A percentile compares a stretch with the other conserved stretches of the same genome.
Conservation (phyloP, 2,888 invertebrate genomes). For the Horisme vitalbata region DNA sequence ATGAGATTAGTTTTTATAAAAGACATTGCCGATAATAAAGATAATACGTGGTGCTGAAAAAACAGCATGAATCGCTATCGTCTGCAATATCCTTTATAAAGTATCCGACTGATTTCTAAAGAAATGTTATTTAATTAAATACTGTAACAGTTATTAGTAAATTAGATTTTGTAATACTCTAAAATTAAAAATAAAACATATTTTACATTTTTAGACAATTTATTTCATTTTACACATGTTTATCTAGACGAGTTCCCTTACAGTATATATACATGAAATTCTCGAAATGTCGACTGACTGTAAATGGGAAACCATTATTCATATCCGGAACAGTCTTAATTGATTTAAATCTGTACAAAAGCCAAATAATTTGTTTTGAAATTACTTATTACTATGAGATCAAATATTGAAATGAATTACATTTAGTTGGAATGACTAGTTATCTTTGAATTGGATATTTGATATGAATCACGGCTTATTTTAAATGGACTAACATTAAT, state of each 20-base stretch:
- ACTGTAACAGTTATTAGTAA: too few relatives aligned
- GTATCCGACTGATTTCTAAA: too few relatives aligned
- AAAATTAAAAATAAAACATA: constrained; percentile 39
- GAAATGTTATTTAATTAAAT: too few relatives aligned
- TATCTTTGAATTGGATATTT: constrained; percentile 40
- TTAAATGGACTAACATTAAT: constrained; percentile 33
- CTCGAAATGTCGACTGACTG: constrained; percentile 65
- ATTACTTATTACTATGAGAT: constrained; percentile 48
- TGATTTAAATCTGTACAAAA: constrained; percentile 58
- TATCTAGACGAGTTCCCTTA: constrained; percentile 72
- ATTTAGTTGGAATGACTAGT: constrained; percentile 45
- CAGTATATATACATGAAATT: constrained; percentile 76
- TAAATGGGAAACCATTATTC: constrained; percentile 32
- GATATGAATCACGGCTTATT: constrained; percentile 26
- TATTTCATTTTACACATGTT: constrained; percentile 82
- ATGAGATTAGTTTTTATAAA: too few relatives aligned
- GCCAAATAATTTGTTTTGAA: constrained; percentile 47
- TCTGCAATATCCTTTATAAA: too few relatives aligned
- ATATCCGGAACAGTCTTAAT: constrained; percentile 58
- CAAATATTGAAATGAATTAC: constrained; percentile 32
- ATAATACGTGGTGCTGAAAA: too few relatives aligned
- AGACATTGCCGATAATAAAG: too few relatives aligned
- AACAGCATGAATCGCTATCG: too few relatives aligned
- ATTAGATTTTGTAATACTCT: too few relatives aligned
- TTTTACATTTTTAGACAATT: constrained; percentile 77